Evolutionary conservation across 2,113 vertebrate genomes (phyloP), one percentile per base, ranked within the genome.

Genomic region (Crypturellus undulatus): DNA sequence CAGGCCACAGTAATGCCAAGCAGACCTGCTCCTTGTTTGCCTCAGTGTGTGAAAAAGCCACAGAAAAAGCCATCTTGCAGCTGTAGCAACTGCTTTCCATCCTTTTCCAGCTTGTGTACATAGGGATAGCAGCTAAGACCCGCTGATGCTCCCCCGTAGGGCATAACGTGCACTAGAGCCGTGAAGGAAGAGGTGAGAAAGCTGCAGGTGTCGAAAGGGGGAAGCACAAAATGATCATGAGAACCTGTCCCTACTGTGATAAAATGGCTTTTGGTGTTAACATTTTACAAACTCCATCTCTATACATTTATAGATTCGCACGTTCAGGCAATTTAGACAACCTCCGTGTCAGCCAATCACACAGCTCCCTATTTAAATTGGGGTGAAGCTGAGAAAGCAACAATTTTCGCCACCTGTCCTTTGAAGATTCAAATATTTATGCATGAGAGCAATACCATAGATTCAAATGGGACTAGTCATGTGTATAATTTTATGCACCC

Each of bases 401-500:
- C 43, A 86, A 93, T 85, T 95, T 86, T 80, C 90, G 40, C n/a
- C 42, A 86, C 68, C 13, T 20, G 65, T 88, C 83, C 75, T 92
- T 88, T 90, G 60, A 92, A 90, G 79, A 90, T 80, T 92, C 88
- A 85, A 86, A 80, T 90, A 93, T 70, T 90, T 70, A 94, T 92
- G 95, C 92, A 92, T 90, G 85, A 93, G 40, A 83, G 88, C 75
- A 88, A 83, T 75, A 88, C 17, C 45, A 80, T 4, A 80, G 60
- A 80, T 92, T 94, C 88, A 88, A 94, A 96, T 54, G 76, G 30
- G 71, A 89, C 49, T 90, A 95, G 77, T 95, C 81, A 91, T 63
- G 60, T 92, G 79, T 78, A 80, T 85, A 91, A 94, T 91, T 91
- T 72, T 64, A 94, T 90, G 94, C 78, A 94, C 21, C 63, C 49